Conservation (phyloP, 1,140 invertebrate species). For the Sinella curviseta region DNA sequence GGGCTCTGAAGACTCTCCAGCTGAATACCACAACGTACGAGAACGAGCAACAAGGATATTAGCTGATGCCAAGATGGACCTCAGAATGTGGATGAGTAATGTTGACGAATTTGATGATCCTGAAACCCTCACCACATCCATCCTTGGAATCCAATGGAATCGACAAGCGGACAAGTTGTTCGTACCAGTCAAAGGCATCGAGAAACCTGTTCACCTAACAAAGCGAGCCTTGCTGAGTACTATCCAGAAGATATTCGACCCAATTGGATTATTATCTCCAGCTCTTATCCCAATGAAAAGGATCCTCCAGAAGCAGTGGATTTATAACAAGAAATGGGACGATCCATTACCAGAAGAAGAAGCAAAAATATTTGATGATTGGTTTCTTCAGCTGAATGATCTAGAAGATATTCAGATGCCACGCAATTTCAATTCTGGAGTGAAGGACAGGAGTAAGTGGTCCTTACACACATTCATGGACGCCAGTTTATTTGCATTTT, state of each 20-base stretch:
- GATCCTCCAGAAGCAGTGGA: conserved; percentile 32
- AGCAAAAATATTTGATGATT: conserved; percentile 43
- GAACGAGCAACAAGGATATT: conserved; percentile 22
- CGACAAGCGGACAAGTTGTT: neutral
- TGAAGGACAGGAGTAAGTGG: conserved; percentile 2
- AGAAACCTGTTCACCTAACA: conserved; percentile 9
- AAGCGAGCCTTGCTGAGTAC: conserved; percentile 38
- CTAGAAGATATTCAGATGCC: conserved; percentile 47
- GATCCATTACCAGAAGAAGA: conserved; percentile 40
- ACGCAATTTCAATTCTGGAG: conserved; percentile 31
- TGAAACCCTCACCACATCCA: neutral
- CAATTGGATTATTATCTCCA: conserved; percentile 27
- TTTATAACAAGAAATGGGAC: conserved; percentile 33
- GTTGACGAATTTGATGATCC: neutral
- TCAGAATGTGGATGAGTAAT: conserved; percentile 31
- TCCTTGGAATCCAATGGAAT: neutral
- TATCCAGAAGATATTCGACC: conserved; percentile 33
- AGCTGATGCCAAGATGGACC: conserved; percentile 32
- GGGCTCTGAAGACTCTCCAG: conserved; percentile 14
- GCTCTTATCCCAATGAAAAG: conserved; percentile 11
- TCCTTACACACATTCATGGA: conserved; percentile 51
- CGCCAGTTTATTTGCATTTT: conserved; percentile 51
- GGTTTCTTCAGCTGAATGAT: conserved; percentile 42
- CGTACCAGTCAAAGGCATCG: neutral
- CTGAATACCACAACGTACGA: conserved; percentile 21